Percentiles rank a stretch among this genome's conserved stretches.
Evolutionary conservation across 1,140 invertebrate species (phyloP).

Genomic region (Hycleus phaleratus): DNA sequence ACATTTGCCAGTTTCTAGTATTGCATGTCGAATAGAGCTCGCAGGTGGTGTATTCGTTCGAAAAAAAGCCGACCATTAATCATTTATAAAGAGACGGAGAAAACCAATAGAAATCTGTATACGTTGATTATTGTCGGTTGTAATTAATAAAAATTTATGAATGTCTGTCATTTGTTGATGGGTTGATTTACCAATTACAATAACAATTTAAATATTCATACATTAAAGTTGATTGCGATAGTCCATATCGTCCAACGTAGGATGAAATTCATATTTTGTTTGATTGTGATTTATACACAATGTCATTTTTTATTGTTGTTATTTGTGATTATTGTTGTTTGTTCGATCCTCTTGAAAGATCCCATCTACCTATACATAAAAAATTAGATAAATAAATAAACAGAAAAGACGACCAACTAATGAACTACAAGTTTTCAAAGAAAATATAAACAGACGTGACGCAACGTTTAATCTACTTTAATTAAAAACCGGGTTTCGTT

Average conservation of each 20-base stretch:
- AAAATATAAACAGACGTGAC: conserved; percentile 8
- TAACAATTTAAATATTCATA: conserved; percentile 19
- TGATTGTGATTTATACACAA: conserved; percentile 30
- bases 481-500: conserved; percentile 7
- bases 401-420: background rate
- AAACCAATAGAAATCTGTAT: no score
- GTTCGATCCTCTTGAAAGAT: no score
- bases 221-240: background rate
- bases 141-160: conserved; percentile 23
- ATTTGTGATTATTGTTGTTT: no score
- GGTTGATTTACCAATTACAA: conserved; percentile 22
- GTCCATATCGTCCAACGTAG: conserved; percentile 16
- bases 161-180: conserved; percentile 17
- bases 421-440: conserved; percentile 1
- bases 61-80: conserved; percentile 8
- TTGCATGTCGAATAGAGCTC: conserved; percentile 4
- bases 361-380: background rate
- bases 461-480: conserved; percentile 11
- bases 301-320: background rate
- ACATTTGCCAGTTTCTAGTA: background rate
- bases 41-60: conserved; percentile 5
- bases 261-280: conserved; percentile 31
- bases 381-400: conserved; percentile 4
- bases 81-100: background rate
- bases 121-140: background rate